Conservation (phyloP, 2,797 vertebrate species). For the Clarias laeviceps region DNA sequence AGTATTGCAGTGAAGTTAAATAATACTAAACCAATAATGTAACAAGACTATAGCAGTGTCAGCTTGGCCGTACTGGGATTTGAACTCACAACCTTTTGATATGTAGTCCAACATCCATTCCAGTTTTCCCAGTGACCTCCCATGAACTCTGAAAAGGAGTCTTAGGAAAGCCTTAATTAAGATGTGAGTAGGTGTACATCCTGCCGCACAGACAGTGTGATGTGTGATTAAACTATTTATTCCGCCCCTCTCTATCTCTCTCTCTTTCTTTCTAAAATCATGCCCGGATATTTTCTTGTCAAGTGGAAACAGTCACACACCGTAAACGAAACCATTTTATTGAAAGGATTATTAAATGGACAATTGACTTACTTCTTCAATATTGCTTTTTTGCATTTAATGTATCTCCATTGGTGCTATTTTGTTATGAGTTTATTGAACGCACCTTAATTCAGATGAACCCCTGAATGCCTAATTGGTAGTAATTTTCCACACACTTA, state of each 20-base stretch:
- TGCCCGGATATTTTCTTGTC: not conserved
- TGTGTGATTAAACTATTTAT: not conserved
- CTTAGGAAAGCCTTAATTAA: not conserved
- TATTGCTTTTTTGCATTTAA: not conserved
- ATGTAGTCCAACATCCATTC: not conserved
- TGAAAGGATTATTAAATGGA: not conserved
- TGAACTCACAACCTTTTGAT: too few relatives aligned
- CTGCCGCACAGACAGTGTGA: not conserved
- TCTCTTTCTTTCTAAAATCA: not conserved
- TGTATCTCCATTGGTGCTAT: not conserved
- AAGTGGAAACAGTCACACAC: not conserved
- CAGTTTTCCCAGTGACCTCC: not conserved
- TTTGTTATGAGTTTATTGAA: not conserved
- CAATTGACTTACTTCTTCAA: not conserved
- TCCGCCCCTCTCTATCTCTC: not conserved
- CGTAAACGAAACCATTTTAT: not conserved
- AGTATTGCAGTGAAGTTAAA: not conserved
- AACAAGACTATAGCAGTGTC: too few relatives aligned
- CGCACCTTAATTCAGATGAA: too few relatives aligned
- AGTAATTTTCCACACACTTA: too few relatives aligned
- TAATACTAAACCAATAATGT: not conserved
- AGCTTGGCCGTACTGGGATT: too few relatives aligned
- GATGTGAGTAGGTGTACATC: not conserved
- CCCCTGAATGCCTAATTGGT: too few relatives aligned
- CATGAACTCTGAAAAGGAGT: not conserved